Evolutionary conservation across 2,888 invertebrate species (phyloP).

Genomic region (Pseudococcus longispinus): DNA sequence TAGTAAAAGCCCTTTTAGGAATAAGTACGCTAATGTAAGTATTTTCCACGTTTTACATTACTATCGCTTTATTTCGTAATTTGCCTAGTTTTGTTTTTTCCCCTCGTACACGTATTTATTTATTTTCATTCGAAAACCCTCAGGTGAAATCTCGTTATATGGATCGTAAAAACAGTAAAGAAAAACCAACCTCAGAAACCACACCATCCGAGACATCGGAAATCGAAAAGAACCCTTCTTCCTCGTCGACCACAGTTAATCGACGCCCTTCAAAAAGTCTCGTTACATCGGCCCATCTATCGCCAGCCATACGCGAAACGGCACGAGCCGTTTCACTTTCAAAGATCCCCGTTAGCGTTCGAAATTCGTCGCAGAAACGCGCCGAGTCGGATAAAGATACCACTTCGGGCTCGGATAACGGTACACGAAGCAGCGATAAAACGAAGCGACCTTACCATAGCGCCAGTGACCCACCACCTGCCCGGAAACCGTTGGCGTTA

Average conservation of each 20-base stretch:
- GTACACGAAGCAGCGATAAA: not conserved
- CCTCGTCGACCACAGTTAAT: not conserved
- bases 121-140: not conserved
- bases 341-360: slow-evolving; percentile 48
- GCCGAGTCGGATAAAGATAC: slow-evolving; percentile 49
- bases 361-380: slow-evolving; percentile 49
- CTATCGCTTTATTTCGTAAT: too few relatives aligned
- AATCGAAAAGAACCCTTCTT: not conserved
- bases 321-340: slow-evolving; percentile 51
- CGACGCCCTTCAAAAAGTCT: slow-evolving; percentile 48
- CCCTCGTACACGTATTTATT: not conserved
- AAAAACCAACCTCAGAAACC: slow-evolving; percentile 45
- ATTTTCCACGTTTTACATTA: not conserved
- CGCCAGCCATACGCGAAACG: slow-evolving; percentile 42
- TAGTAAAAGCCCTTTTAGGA: slow-evolving; percentile 50
- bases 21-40: slow-evolving; percentile 52
- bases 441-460: not conserved
- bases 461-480: not conserved
- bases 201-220: slow-evolving; percentile 51
- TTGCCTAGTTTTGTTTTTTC: not conserved
- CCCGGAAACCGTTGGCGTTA: not conserved
- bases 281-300: slow-evolving; percentile 47
- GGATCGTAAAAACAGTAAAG: slow-evolving; percentile 50
- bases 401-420: slow-evolving; percentile 49
- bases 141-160: slow-evolving; percentile 58